Conservation (phyloP, 1,140 invertebrate genomes). For the Schlechtendalia chinensis region DNA sequence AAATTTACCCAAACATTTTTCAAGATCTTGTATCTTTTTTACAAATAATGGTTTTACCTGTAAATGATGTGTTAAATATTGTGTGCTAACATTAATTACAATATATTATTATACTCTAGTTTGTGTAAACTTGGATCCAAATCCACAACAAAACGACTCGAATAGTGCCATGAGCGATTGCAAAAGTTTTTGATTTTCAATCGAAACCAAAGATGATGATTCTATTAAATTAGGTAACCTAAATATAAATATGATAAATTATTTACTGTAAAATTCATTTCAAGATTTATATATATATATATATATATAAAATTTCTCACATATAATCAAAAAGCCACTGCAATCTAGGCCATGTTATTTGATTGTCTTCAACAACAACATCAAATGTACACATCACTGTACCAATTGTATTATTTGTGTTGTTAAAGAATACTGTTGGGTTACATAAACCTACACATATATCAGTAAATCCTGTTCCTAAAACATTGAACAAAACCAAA, state of each 20-base stretch:
- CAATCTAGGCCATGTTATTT: constrained; percentile 59
- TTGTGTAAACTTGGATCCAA: constrained; percentile 58
- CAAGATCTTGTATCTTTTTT: constrained; percentile 58
- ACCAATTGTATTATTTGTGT: constrained; percentile 57
- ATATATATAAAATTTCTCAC: too few species aligned
- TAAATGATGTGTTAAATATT: not conserved
- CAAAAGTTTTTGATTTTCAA: constrained; percentile 55
- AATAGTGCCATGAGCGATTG: constrained; percentile 55
- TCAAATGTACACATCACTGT: constrained; percentile 61
- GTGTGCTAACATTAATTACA: not conserved
- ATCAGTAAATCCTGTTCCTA: constrained; percentile 58
- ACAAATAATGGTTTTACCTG: constrained; percentile 61
- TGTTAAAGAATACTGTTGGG: constrained; percentile 60
- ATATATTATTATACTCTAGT: constrained; percentile 43
- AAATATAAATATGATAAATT: constrained; percentile 37
- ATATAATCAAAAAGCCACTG: constrained; percentile 60
- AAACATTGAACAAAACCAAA: not conserved
- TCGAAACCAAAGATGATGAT: constrained; percentile 55
- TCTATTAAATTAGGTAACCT: constrained; percentile 58
- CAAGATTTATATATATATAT: too few species aligned
- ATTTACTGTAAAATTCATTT: not conserved
- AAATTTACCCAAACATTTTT: constrained; percentile 56
- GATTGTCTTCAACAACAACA: constrained; percentile 56
- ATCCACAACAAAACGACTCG: constrained; percentile 56
- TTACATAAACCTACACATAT: constrained; percentile 60